Conservation (phyloP, 2,113 vertebrate genomes). For the Tupaia tana region DNA sequence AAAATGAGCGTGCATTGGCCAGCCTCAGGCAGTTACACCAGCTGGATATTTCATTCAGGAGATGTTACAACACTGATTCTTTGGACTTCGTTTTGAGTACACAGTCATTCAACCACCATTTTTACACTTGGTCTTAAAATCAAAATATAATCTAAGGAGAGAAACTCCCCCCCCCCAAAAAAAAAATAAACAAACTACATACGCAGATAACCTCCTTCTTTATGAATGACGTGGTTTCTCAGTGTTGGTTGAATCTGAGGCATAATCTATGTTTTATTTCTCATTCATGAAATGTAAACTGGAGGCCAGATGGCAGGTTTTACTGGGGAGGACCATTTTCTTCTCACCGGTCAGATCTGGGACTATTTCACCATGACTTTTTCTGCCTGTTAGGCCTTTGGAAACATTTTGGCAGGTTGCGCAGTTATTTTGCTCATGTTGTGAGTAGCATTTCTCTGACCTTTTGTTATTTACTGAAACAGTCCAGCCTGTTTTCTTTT, state of each 20-base stretch:
- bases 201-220: background rate
- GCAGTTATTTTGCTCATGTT: slow-evolving; percentile 79
- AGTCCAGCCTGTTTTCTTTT: slow-evolving; percentile 84
- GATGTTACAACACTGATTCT: background rate
- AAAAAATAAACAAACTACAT: background rate
- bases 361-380: background rate
- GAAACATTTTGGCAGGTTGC: slow-evolving; percentile 72
- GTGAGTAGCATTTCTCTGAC: slow-evolving; percentile 78
- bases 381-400: slow-evolving; percentile 58
- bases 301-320: background rate
- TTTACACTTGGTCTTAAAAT: background rate
- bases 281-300: background rate
- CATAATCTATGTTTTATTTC: background rate
- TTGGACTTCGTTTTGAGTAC: background rate
- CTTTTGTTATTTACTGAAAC: slow-evolving; percentile 85
- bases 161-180: background rate
- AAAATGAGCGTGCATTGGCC: background rate
- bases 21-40: background rate
- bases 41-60: background rate
- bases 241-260: background rate
- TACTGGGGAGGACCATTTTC: background rate
- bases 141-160: background rate
- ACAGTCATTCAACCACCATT: background rate
- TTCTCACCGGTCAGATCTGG: background rate
- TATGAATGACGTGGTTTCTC: too few relatives aligned